Evolutionary conservation across 1,140 invertebrate genomes (phyloP).

Genomic region (Lordiphosa stackelbergi): DNA sequence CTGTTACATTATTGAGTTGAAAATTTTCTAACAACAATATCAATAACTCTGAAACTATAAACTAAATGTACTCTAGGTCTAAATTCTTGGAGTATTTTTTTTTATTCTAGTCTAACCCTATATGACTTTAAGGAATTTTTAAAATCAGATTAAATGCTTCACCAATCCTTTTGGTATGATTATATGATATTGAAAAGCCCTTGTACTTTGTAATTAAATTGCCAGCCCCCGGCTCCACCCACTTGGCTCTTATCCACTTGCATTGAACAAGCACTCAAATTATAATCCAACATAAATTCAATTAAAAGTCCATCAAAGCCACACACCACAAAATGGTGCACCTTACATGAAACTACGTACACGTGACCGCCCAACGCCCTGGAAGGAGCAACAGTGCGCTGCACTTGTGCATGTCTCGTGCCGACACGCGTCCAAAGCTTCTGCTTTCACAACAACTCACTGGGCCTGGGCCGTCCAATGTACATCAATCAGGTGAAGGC

Average conservation of each 20-base stretch:
- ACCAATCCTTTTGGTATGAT: no score
- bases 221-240: background rate
- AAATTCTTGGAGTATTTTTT: no score
- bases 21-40: no score
- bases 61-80: no score
- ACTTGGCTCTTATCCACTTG: background rate
- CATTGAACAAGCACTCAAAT: slow-evolving; percentile 40
- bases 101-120: no score
- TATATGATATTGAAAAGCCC: no score
- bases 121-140: no score
- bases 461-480: slow-evolving; percentile 12
- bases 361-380: slow-evolving; percentile 53
- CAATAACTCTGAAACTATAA: no score
- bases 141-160: no score
- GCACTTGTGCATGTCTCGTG: slow-evolving; percentile 31
- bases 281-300: slow-evolving; percentile 43
- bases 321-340: slow-evolving; percentile 22
- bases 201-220: no score
- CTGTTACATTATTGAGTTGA: no score
- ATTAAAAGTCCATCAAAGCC: slow-evolving; percentile 45
- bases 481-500: slow-evolving; percentile 61
- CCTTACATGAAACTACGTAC: slow-evolving; percentile 29
- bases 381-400: slow-evolving; percentile 20
- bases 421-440: slow-evolving; percentile 37
- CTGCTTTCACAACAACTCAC: slow-evolving; percentile 20